Evolutionary conservation across 2,888 invertebrate species (phyloP).

Genomic region (Herminia tarsipennalis): DNA sequence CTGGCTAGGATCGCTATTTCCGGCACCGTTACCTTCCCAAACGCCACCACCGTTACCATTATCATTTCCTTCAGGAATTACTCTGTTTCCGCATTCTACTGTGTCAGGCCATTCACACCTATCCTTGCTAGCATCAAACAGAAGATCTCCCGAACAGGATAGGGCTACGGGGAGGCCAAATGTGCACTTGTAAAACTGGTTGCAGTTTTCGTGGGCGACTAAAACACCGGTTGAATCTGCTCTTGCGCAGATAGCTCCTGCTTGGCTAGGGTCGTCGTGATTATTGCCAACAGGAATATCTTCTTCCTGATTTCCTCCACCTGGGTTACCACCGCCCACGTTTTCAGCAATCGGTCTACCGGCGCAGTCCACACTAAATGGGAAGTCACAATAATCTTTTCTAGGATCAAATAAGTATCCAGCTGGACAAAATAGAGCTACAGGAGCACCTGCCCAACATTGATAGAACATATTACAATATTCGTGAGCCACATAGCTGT

Average conservation of each 20-base stretch:
- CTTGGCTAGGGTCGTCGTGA: conserved; percentile 13
- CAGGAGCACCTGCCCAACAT: conserved; percentile 26
- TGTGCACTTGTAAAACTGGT: conserved; percentile 45
- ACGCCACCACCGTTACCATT: not conserved
- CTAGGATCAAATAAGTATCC: conserved; percentile 45
- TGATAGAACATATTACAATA: conserved; percentile 47
- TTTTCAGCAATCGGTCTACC: conserved; percentile 31
- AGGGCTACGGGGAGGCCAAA: conserved; percentile 34
- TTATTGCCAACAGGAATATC: not conserved
- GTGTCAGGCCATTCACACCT: conserved; percentile 43
- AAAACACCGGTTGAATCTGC: conserved; percentile 34
- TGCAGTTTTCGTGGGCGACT: conserved; percentile 49
- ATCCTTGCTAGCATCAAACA: conserved; percentile 39
- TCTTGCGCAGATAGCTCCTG: conserved; percentile 37
- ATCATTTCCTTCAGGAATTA: conserved; percentile 6
- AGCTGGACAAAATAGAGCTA: conserved; percentile 1
- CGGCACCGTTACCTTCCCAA: conserved; percentile 12
- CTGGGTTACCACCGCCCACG: conserved; percentile 9
- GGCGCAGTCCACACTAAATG: conserved; percentile 51
- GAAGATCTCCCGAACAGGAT: conserved; percentile 30
- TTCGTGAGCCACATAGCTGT: conserved; percentile 40
- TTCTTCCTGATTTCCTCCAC: not conserved
- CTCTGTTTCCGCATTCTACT: conserved; percentile 46
- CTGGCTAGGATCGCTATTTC: conserved; percentile 30
- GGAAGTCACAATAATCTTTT: conserved; percentile 51